Evolutionary conservation across 1,140 invertebrate species (phyloP).

Genomic region (Pristionchus pacificus): DNA sequence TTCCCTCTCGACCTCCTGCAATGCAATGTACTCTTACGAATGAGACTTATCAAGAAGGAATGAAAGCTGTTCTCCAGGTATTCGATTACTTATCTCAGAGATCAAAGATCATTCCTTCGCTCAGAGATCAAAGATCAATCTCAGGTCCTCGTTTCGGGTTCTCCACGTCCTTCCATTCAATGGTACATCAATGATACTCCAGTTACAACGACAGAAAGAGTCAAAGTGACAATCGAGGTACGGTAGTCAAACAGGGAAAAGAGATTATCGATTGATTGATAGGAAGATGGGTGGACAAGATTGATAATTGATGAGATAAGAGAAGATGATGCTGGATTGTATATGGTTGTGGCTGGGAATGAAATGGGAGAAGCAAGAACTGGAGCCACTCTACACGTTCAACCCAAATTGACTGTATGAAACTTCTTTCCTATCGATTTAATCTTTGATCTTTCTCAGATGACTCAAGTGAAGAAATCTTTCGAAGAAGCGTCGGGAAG

Average conservation of each 20-base stretch:
- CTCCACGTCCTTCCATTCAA: slow-evolving; percentile 60
- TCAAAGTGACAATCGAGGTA: slow-evolving; percentile 44
- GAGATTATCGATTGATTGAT: background rate
- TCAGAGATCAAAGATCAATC: slow-evolving; percentile 10
- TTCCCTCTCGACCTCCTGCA: slow-evolving; percentile 10
- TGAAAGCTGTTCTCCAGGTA: slow-evolving; percentile 25
- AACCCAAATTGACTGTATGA: slow-evolving; percentile 10
- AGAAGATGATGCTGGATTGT: slow-evolving; percentile 71
- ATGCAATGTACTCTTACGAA: slow-evolving; percentile 34
- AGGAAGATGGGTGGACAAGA: slow-evolving; percentile 42
- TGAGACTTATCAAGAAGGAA: slow-evolving; percentile 25
- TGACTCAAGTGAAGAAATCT: too few relatives aligned
- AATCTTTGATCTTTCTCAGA: too few relatives aligned
- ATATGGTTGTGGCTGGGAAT: slow-evolving; percentile 72
- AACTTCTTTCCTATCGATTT: too few relatives aligned
- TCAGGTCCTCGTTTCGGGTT: slow-evolving; percentile 59
- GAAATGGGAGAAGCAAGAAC: slow-evolving; percentile 73
- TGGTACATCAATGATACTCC: slow-evolving; percentile 60
- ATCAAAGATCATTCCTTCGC: slow-evolving; percentile 17
- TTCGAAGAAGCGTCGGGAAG: too few relatives aligned
- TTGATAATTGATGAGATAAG: slow-evolving; percentile 38
- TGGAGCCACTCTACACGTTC: slow-evolving; percentile 69
- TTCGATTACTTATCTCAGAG: background rate
- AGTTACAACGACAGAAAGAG: slow-evolving; percentile 55
- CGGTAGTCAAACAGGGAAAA: background rate